phyloP scores from a whole-genome alignment of 2,888 invertebrate species.

The Caprella mutica region DNA sequence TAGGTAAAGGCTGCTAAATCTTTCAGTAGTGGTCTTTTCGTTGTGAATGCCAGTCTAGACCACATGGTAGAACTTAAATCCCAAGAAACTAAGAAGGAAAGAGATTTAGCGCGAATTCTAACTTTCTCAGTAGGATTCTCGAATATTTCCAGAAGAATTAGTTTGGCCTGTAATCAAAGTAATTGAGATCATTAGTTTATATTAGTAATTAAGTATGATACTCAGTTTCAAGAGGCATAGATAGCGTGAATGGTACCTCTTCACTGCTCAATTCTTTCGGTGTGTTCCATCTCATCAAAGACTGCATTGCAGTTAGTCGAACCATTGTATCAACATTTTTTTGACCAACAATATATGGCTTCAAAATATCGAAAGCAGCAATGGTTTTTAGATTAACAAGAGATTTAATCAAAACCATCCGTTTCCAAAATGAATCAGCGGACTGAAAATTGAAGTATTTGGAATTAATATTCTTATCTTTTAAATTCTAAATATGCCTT shows the following conservation, averaged over 20 bases:
- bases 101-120: background rate
- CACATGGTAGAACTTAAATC: background rate
- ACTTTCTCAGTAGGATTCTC: conserved; percentile 5
- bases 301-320: background rate
- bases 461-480: too few relatives aligned
- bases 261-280: background rate
- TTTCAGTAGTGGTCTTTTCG: background rate
- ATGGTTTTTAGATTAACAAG: background rate
- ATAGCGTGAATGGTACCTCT: too few relatives aligned
- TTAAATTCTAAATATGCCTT: too few relatives aligned
- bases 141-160: conserved; percentile 2
- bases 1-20: conserved; percentile 5
- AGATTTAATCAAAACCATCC: conserved; percentile 3
- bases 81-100: background rate
- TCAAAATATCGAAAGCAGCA: background rate
- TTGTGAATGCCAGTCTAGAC: background rate
- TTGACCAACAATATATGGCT: background rate
- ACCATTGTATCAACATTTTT: background rate
- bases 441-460: too few relatives aligned
- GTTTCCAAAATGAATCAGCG: background rate
- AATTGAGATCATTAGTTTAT: background rate
- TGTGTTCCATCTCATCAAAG: background rate
- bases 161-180: background rate
- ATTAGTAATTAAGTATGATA: too few relatives aligned
- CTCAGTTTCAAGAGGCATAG: too few relatives aligned